Conservation (phyloP, 2,113 vertebrate genomes). For the Anhinga anhinga region DNA sequence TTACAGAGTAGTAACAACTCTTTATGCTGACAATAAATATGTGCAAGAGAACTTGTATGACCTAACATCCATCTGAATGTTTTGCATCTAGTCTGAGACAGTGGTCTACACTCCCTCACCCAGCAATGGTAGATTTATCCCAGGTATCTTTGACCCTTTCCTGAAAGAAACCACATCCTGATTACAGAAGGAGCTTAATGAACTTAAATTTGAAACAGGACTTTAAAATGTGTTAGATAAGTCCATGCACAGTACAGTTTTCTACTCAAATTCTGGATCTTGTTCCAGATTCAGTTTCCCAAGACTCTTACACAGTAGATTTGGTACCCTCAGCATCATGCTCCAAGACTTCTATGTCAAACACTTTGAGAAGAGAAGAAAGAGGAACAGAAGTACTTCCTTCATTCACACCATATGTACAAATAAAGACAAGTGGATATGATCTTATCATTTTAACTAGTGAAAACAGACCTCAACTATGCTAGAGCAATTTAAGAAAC, state of each 20-base stretch:
- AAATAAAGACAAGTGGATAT: slow-evolving; percentile 11
- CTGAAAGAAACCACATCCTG: background rate
- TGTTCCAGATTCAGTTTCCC: background rate
- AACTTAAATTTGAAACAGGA: background rate
- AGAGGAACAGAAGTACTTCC: background rate
- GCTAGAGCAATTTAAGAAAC: background rate
- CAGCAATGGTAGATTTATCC: background rate
- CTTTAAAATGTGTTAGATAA: background rate
- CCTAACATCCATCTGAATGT: background rate
- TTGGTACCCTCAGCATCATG: background rate
- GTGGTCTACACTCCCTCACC: background rate
- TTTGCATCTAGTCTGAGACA: background rate
- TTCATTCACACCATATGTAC: background rate
- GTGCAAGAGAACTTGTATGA: background rate
- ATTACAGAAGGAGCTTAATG: background rate
- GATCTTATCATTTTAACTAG: slow-evolving; percentile 32
- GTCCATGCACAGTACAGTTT: background rate
- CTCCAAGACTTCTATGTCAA: slow-evolving; percentile 8
- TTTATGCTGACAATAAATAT: background rate
- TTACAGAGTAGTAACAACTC: background rate
- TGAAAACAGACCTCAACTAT: slow-evolving; percentile 19
- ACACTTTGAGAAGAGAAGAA: slow-evolving; percentile 24
- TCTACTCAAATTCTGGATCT: background rate
- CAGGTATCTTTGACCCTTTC: background rate
- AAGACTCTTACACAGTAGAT: background rate